Evolutionary conservation across 2,113 vertebrate genomes (phyloP).

Genomic region (Pygoscelis antarcticus): DNA sequence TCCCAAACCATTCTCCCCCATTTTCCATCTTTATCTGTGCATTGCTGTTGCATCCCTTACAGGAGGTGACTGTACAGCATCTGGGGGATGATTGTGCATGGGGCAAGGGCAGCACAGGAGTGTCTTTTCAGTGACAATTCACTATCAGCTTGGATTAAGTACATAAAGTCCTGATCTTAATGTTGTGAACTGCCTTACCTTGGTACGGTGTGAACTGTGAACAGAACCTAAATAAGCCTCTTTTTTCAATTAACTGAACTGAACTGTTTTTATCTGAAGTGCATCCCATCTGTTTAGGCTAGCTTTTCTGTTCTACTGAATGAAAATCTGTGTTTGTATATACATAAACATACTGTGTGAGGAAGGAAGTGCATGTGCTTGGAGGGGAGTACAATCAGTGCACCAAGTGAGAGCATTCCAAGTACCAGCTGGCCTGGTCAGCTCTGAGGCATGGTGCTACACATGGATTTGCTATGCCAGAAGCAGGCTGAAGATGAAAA

Average conservation of each 20-base stretch:
- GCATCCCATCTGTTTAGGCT: background rate
- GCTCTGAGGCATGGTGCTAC: background rate
- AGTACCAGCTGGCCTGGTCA: background rate
- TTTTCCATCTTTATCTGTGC: background rate
- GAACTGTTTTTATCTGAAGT: background rate
- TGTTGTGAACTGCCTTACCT: background rate
- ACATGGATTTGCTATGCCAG: background rate
- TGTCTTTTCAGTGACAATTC: background rate
- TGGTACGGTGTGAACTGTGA: background rate
- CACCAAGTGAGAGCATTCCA: background rate
- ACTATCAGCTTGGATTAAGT: background rate
- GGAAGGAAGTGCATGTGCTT: fast-evolving
- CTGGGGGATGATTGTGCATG: no score
- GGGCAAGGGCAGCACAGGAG: background rate
- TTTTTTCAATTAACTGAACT: background rate
- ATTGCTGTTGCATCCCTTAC: background rate
- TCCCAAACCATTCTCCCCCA: background rate
- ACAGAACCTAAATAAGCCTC: background rate
- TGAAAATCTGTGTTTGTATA: background rate
- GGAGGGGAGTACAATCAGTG: fast-evolving
- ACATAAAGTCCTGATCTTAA: background rate
- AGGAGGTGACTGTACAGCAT: background rate
- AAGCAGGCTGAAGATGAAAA: background rate
- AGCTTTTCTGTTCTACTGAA: background rate
- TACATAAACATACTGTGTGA: fast-evolving